phyloP scores from a whole-genome alignment of 2,113 vertebrate genomes.

The Phrynosoma blainvillii region DNA sequence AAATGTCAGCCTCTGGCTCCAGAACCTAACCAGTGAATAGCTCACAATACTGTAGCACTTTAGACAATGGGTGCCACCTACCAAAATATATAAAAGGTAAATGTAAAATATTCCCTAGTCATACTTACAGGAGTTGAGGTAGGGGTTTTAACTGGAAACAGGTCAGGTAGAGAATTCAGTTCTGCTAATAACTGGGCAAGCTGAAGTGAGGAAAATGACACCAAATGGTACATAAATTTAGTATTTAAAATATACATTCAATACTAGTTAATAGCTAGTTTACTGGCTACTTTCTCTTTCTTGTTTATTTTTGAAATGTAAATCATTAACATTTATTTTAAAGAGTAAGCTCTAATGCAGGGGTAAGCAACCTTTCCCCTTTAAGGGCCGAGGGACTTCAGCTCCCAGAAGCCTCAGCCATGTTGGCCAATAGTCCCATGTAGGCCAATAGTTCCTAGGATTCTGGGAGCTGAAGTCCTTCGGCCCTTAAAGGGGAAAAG shows the following conservation, averaged over 20 bases:
- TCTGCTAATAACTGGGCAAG: constrained; percentile 92
- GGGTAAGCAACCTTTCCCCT: too few relatives aligned
- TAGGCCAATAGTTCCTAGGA: too few relatives aligned
- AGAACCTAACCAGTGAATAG: not conserved
- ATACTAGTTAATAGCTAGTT: not conserved
- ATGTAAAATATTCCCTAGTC: not conserved
- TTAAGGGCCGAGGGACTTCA: too few relatives aligned
- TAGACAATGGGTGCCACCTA: not conserved
- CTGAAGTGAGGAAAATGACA: constrained; percentile 71
- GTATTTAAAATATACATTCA: constrained; percentile 8
- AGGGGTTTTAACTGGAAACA: constrained; percentile 79
- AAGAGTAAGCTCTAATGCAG: not conserved
- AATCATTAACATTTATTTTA: not conserved
- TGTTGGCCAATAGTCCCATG: too few relatives aligned
- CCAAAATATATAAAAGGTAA: not conserved
- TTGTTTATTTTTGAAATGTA: not conserved
- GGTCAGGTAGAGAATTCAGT: constrained; percentile 85
- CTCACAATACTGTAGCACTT: not conserved
- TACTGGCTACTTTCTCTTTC: not conserved
- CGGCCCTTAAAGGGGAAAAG: too few relatives aligned
- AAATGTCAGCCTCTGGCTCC: not conserved
- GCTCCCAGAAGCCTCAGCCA: too few relatives aligned
- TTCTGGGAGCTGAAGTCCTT: too few relatives aligned
- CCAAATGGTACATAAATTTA: constrained; percentile 35
- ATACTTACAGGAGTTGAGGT: constrained; percentile 78